Evolutionary conservation across 2,113 vertebrate genomes (phyloP).

Genomic region (Sapajus apella): DNA sequence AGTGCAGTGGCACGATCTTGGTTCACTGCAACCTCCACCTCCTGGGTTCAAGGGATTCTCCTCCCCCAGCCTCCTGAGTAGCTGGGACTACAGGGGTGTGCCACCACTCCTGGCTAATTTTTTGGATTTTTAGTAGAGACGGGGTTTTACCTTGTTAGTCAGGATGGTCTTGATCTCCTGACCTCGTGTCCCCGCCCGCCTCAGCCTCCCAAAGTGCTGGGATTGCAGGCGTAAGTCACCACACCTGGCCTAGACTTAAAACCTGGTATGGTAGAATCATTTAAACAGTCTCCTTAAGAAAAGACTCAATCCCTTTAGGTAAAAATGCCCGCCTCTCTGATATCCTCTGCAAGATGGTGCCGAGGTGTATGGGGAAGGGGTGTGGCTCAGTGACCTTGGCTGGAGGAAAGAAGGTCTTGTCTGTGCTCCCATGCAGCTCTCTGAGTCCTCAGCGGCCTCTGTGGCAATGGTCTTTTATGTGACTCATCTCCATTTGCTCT

Average conservation of each 20-base stretch:
- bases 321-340: background rate
- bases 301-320: background rate
- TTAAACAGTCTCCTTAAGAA: conserved; percentile 29
- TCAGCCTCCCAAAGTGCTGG: too few species aligned
- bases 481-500: background rate
- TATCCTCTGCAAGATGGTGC: background rate
- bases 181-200: too few species aligned
- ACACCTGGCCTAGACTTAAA: background rate
- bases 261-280: background rate
- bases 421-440: background rate
- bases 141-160: too few species aligned
- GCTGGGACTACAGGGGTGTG: too few species aligned
- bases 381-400: background rate
- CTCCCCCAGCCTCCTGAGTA: too few species aligned
- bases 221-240: too few species aligned
- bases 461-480: background rate
- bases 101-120: too few species aligned
- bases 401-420: background rate
- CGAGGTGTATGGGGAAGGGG: background rate
- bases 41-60: too few species aligned
- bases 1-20: too few species aligned
- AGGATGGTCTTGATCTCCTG: too few species aligned
- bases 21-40: too few species aligned
- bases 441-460: background rate
- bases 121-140: too few species aligned